Conservation (phyloP, 1,140 invertebrate species). For the Hycleus cichorii region DNA sequence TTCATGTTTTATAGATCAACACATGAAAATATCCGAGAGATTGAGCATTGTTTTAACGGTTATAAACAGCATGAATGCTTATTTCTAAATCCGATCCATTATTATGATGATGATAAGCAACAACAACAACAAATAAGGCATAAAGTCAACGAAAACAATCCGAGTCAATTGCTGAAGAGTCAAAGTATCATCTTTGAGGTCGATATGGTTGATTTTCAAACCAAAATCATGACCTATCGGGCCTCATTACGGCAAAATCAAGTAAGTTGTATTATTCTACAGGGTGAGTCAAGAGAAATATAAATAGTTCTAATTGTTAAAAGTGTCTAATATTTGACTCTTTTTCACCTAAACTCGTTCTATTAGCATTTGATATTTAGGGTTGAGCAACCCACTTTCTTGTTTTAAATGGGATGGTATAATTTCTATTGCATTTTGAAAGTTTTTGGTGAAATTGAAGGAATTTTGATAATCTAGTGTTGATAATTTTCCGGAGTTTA, state of each 20-base stretch:
- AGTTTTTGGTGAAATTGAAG: too few species aligned
- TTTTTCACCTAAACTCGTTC: too few species aligned
- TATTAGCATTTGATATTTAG: too few species aligned
- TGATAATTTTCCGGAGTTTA: too few species aligned
- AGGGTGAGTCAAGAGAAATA: neutral
- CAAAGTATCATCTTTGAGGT: conserved; percentile 36
- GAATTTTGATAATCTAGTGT: too few species aligned
- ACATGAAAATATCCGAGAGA: conserved; percentile 30
- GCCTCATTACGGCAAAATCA: conserved; percentile 30
- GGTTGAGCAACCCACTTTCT: too few species aligned
- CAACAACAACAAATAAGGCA: conserved; percentile 15
- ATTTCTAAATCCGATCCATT: conserved; percentile 4
- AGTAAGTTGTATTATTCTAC: conserved; percentile 13
- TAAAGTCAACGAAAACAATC: conserved; percentile 35
- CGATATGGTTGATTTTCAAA: conserved; percentile 34
- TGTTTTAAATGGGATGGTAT: too few species aligned
- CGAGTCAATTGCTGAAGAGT: conserved; percentile 25
- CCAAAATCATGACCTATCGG: conserved; percentile 38
- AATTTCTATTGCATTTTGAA: too few species aligned
- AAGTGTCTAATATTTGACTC: too few species aligned
- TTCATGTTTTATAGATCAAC: conserved; percentile 20
- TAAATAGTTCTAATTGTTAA: neutral
- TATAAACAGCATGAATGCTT: conserved; percentile 30
- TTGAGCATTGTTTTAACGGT: conserved; percentile 36
- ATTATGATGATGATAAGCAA: conserved; percentile 24